phyloP scores from a whole-genome alignment of 23 tunicate genomes.

The Styela plicata region DNA sequence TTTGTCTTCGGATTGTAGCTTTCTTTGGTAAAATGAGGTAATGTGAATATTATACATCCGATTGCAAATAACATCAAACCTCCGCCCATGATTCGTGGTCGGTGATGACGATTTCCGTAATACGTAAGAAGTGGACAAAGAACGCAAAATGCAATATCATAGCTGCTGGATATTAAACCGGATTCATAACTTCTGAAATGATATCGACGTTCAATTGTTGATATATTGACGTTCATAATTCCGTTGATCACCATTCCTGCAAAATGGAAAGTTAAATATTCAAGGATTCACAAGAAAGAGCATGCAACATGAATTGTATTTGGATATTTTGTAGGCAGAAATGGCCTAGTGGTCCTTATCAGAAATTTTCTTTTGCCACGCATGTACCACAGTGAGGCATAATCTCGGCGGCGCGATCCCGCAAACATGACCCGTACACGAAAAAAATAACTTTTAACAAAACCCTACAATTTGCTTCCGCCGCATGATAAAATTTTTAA shows the following conservation, averaged over 20 bases:
- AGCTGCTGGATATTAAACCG: constrained; percentile 68
- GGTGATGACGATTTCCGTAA: constrained; percentile 61
- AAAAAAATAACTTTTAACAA: no score
- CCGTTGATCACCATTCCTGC: constrained; percentile 19
- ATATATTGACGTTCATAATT: constrained; percentile 3
- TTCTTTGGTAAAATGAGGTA: constrained; percentile 52
- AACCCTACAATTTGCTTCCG: no score
- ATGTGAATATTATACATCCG: constrained; percentile 46
- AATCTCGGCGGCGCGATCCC: no score
- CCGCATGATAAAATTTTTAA: no score
- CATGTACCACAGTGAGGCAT: no score
- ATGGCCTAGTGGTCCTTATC: no score
- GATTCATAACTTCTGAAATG: constrained; percentile 60
- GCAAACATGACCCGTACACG: no score
- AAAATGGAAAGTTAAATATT: neutral
- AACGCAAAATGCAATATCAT: constrained; percentile 63
- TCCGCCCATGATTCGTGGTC: constrained; percentile 68
- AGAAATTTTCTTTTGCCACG: no score
- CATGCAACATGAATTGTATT: no score
- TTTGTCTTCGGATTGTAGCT: neutral
- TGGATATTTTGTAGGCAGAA: no score
- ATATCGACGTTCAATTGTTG: constrained; percentile 39
- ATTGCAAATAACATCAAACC: constrained; percentile 55
- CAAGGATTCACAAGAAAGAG: no score
- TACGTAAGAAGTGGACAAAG: constrained; percentile 50